Percentiles rank a stretch among this genome's conserved stretches.
These are phyloP conservation scores for Heteromurus nitidus DNA, from an alignment of 2,888 invertebrate species.

Conservation along the genomic window DNA sequence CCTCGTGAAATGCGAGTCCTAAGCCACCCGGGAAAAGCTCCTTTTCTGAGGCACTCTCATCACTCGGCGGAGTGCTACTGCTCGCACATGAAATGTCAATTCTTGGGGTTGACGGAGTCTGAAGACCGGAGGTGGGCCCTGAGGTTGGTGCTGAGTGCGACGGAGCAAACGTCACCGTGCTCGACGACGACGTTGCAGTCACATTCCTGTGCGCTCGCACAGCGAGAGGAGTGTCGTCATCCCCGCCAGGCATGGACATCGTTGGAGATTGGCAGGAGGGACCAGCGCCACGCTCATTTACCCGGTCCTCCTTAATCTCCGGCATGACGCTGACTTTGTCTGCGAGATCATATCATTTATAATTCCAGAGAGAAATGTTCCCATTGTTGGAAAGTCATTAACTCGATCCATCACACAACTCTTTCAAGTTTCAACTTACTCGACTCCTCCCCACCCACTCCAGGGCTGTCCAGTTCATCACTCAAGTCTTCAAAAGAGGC, in stretches of 20 bases:
- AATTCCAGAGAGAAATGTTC: no score
- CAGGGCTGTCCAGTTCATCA: constrained; percentile 83
- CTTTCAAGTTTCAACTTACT: constrained; percentile 41
- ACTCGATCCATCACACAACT: not conserved
- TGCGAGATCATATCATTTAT: not conserved
- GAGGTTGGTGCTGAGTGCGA: constrained; percentile 65
- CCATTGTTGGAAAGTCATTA: no score
- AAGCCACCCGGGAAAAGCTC: constrained; percentile 80
- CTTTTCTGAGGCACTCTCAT: constrained; percentile 89
- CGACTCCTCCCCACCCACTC: constrained; percentile 37
- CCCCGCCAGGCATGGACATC: constrained; percentile 79
- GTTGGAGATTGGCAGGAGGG: constrained; percentile 77
- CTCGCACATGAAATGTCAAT: constrained; percentile 93
- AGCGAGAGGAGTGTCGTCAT: constrained; percentile 73
- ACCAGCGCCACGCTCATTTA: constrained; percentile 40
- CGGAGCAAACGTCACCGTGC: constrained; percentile 65
- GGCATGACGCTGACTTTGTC: constrained; percentile 74
- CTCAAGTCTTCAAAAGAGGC: constrained; percentile 94
- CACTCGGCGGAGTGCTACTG: constrained; percentile 90
- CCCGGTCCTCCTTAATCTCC: constrained; percentile 76
- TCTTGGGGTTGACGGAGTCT: constrained; percentile 86
- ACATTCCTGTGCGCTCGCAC: constrained; percentile 53
- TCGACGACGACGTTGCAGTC: constrained; percentile 67
- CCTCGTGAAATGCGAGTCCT: constrained; percentile 77
- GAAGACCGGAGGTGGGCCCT: constrained; percentile 75